phyloP scores from a whole-genome alignment of 2,797 vertebrate species.

The Etheostoma nigrum region DNA sequence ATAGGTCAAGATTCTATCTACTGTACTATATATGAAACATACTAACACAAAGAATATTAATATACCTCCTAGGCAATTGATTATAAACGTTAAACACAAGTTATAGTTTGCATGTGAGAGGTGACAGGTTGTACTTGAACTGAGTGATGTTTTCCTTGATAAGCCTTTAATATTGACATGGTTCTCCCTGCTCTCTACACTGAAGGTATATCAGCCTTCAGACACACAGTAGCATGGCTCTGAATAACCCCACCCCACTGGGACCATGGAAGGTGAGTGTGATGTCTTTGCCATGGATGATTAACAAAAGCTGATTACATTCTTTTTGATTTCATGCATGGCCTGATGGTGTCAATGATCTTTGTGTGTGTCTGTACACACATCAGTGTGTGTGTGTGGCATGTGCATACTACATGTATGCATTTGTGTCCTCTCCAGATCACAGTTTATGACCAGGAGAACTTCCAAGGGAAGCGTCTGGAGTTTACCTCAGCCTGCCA shows the following conservation, averaged over 20 bases:
- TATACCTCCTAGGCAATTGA: neutral
- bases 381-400: constrained; percentile 45
- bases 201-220: constrained; percentile 72
- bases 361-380: constrained; percentile 42
- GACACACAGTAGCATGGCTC: constrained; percentile 90
- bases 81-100: neutral
- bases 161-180: neutral
- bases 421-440: constrained; percentile 84
- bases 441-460: constrained; percentile 96
- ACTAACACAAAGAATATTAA: neutral
- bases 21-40: neutral
- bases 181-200: constrained; percentile 33
- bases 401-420: constrained; percentile 61
- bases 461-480: constrained; percentile 95
- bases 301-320: constrained; percentile 15
- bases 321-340: constrained; percentile 29
- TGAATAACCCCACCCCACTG: constrained; percentile 91
- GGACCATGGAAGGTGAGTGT: constrained; percentile 94
- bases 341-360: constrained; percentile 38
- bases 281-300: neutral
- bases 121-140: neutral
- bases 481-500: constrained; percentile 94
- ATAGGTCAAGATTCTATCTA: neutral
- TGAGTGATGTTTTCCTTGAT: neutral
- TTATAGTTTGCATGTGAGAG: neutral